phyloP scores from a whole-genome alignment of 2,113 vertebrate genomes.

The Enhydra lutris region DNA sequence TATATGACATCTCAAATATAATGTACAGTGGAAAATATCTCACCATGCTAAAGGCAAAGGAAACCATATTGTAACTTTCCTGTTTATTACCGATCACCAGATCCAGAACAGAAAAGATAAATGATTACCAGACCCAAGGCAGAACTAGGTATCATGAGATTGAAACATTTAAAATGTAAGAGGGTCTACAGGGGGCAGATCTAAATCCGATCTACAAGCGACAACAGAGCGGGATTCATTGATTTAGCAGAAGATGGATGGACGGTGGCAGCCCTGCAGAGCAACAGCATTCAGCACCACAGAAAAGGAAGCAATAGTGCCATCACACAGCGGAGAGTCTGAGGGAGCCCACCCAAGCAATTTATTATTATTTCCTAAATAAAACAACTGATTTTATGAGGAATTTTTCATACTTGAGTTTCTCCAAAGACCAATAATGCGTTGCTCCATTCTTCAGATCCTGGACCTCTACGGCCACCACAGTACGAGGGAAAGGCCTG shows the following conservation, averaged over 20 bases:
- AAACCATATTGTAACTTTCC: neutral
- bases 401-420: constrained; percentile 90
- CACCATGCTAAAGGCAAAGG: neutral
- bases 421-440: constrained; percentile 98
- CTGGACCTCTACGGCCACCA: constrained; percentile 97
- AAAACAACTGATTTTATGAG: neutral
- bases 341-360: neutral
- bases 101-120: neutral
- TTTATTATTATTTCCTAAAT: neutral
- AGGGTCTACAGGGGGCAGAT: neutral
- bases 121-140: neutral
- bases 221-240: neutral
- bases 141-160: neutral
- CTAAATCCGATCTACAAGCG: neutral
- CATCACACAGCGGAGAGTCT: neutral
- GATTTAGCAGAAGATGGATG: neutral
- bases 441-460: constrained; percentile 98
- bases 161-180: neutral
- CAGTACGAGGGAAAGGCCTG: constrained; percentile 93
- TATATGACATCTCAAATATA: neutral
- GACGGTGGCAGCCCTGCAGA: no score
- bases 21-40: neutral
- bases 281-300: neutral
- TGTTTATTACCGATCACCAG: neutral
- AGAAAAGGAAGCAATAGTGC: neutral